phyloP scores from a whole-genome alignment of 2,113 vertebrate genomes.

The Barbus barbus region DNA sequence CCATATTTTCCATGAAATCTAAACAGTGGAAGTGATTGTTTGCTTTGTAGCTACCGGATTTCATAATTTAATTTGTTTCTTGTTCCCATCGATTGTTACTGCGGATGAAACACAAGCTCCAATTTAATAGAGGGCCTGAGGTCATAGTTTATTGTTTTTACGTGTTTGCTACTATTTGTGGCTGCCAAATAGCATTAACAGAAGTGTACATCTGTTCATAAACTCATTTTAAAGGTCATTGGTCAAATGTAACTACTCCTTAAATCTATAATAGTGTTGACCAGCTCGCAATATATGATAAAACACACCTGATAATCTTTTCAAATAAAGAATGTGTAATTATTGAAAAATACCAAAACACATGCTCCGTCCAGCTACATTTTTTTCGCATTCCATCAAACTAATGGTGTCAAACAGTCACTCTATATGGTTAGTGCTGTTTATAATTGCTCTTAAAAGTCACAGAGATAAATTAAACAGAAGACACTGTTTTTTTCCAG shows the following conservation, averaged over 20 bases:
- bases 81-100: not conserved
- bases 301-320: not conserved
- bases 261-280: not conserved
- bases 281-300: not conserved
- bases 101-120: not conserved
- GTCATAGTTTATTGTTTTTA: not conserved
- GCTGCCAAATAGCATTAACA: not conserved
- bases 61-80: not conserved
- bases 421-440: not conserved
- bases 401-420: not conserved
- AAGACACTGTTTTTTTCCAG: not conserved
- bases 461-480: not conserved
- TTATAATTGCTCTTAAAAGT: conserved; percentile 2
- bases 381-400: not conserved
- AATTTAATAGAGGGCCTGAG: not conserved
- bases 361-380: no score
- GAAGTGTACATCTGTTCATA: not conserved
- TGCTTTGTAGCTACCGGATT: no score
- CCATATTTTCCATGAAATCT: no score
- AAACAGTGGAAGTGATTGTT: no score
- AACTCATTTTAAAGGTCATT: not conserved
- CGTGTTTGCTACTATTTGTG: not conserved
- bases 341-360: no score
- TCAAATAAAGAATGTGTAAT: not conserved
- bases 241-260: not conserved